Base-by-base conservation (phyloP, 2,888 invertebrate species). In the Lumbricus terrestris region DNA sequence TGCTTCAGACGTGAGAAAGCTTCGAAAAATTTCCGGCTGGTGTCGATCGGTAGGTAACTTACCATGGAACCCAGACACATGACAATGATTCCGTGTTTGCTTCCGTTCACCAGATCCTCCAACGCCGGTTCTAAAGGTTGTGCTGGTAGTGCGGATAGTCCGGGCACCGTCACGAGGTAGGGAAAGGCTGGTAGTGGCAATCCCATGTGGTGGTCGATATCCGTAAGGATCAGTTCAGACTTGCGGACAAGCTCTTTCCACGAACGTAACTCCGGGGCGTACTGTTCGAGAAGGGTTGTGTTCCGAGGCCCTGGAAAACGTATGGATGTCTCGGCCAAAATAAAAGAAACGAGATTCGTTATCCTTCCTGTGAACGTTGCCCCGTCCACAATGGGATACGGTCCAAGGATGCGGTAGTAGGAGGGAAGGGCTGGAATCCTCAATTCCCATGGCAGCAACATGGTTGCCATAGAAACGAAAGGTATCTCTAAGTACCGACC, bases 61-160 rank as follows among this genome's bases (percentile, higher is more conserved):
- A 88, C 35, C 85, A 47, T 83, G 40, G 54, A 18, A n/a, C 20
- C 35, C 23, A 82, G n/a, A 5, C 82, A 38, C 29, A 89, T 29
- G 47, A 90, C 33, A 37, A 93, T 91, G 23, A 88, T 88, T 13
- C 37, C 88, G 20, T 92, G 18, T 88, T 29, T n/a, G 37, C 18
- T n/a, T 13, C 92, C 90, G 11, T 69, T 89, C 29, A 91, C 89
- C 3, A 93, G 89, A n/a, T 91, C 90, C 29, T 91, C 90, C 69
- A 29, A 69, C 69, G 29, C 29, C 69, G 69, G 69, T 69, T 69
- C 69, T n/a, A 69, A n/a, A n/a, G 29, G 8, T n/a, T n/a, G 1
- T 0, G 92, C 89, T 11, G 92, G 90, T 37, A 42, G 89, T 15
- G 92, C 90, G 1, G 89, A 82, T n/a, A 90, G 40, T 38, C 90